Evolutionary conservation across 2,113 vertebrate species (phyloP), one percentile per base, ranked within the genome.

Genomic region (Strigops habroptila): DNA sequence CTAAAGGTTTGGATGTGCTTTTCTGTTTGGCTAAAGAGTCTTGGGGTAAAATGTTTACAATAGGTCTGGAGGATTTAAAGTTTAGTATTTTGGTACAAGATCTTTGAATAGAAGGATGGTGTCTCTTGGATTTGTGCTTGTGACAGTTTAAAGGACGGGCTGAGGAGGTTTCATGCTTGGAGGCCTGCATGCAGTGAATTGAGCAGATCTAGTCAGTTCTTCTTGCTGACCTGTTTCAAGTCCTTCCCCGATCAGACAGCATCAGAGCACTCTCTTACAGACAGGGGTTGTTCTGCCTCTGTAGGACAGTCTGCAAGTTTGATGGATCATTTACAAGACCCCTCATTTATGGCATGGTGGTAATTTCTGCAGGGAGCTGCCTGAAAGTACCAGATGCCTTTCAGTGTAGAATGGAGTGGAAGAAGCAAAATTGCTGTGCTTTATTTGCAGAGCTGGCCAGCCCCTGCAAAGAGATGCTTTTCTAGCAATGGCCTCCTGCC

Each of bases 401-500:
- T 88, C 13, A 14, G 55, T 60, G 82, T 69, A 48, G 67, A 62
- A 33, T 37, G 24, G 27, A 4, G 33, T 39, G 1, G 5, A 7
- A 81, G 93, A 85, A 94, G 59, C 82, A 92, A 71, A 85, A 82
- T n/a, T 49, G n/a, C 39, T 63, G 69, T 76, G 85, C 69, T 33
- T 92, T 83, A 48, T 86, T 86, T 90, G 39, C 73, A 92, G 80
- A 73, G 25, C 91, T 86, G 75, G 86, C 59, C 59, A 33, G 31
- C 37, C 86, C 41, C 63, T 88, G 69, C 55, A 68, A 57, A 89
- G 83, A 91, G 51, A 62, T 59, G 68, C 82, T 93, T 88, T 95
- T 59, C 80, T 60, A 69, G 70, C 59, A 48, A 15, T 95, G 94
- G 92, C 78, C 37, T 88, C 81, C 68, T 78, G 64, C 95, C 93